Conservation (phyloP, 1,140 invertebrate species). For the Monochamus saltuarius region DNA sequence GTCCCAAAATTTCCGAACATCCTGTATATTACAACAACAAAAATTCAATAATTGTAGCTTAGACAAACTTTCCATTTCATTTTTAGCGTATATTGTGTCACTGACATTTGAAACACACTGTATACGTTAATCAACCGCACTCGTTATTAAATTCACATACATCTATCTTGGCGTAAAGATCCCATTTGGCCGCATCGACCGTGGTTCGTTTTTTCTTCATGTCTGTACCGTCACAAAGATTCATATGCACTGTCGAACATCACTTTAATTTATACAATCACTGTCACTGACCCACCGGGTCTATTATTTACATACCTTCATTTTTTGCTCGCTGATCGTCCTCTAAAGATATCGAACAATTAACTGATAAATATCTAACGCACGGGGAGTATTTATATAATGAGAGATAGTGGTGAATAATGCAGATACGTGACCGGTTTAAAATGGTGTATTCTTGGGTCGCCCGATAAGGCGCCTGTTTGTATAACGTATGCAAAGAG, state of each 20-base stretch:
- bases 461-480: not conserved
- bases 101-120: too few species aligned
- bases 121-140: not conserved
- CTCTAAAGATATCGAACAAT: conserved; percentile 21
- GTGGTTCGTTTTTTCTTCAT: conserved; percentile 32
- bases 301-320: conserved; percentile 38
- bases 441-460: not conserved
- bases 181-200: conserved; percentile 35
- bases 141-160: conserved; percentile 31
- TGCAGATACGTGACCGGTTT: conserved; percentile 17
- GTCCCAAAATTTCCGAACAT: too few species aligned
- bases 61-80: too few species aligned
- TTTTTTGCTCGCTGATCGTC: conserved; percentile 25
- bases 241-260: conserved; percentile 22
- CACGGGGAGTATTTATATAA: conserved; percentile 34
- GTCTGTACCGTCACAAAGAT: conserved; percentile 24
- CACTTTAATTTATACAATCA: conserved; percentile 19
- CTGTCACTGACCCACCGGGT: conserved; percentile 15
- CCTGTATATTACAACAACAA: too few species aligned
- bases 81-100: not conserved
- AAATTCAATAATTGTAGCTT: too few species aligned
- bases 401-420: not conserved
- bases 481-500: conserved; percentile 17
- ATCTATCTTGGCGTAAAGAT: conserved; percentile 33
- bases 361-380: conserved; percentile 34